Base-by-base conservation (phyloP, 2,113 vertebrate genomes). In the Paramisgurnus dabryanus region DNA sequence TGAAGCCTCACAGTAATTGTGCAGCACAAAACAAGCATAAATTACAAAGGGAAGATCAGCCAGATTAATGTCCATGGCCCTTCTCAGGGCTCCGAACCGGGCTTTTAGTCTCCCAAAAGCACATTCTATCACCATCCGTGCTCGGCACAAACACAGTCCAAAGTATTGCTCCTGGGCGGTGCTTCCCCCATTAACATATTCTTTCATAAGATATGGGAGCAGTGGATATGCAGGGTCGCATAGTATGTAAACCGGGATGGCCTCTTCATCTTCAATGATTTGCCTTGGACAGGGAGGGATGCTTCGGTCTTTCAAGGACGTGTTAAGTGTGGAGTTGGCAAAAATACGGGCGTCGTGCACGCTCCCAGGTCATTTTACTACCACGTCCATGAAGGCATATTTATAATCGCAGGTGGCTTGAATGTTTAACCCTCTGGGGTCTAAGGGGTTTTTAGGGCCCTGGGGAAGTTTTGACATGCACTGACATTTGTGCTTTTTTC, bases 371-470 rank as follows among this genome's bases (percentile, higher is more conserved):
- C 80, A 82, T 69, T 79, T 85, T 13, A 82, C 15, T 1, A 85
- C 83, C 4, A 82, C 57, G 18, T 85, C 78, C n/a, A 83, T 81
- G 58, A 83, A 85, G 13, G 47, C 34, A 43, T 83, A 85, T 11
- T 79, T 83, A 12, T 81, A 85, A n/a, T 85, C 74, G 80, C 84
- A 85, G 18, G 80, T 76, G 5, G 84, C 84, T 66, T 85, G 76
- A 5, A 85, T 61, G 47, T 82, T 85, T 7, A n/a, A n/a, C n/a
- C n/a, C n/a, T n/a, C n/a, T n/a, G n/a, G n/a, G n/a, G n/a, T n/a
- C n/a, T n/a, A n/a, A n/a, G n/a, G n/a, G n/a, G n/a, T n/a, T n/a
- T n/a, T n/a, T n/a, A n/a, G n/a, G n/a, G n/a, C n/a, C n/a, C n/a
- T n/a, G n/a, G n/a, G n/a, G n/a, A n/a, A n/a, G n/a, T n/a, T n/a